Evolutionary conservation across 2,888 invertebrate species (phyloP), one percentile per base, ranked within the genome.

Genomic region (Resseliella maxima): DNA sequence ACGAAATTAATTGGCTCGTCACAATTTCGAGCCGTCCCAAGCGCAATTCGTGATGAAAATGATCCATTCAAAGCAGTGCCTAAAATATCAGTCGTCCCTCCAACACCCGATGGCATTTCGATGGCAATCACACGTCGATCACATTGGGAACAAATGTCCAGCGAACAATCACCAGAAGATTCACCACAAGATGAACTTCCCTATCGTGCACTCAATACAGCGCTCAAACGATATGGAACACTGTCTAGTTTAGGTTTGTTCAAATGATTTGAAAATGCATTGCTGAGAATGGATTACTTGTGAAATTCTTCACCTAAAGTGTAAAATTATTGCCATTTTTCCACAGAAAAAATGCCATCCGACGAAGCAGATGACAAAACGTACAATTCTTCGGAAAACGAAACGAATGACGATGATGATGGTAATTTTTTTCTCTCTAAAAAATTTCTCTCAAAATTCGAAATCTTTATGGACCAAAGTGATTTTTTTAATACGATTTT

Each of bases 41-140:
- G 92, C 89, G 89, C 93, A 88, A 89, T 93, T 88, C 91, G 93
- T 91, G 87, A 92, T 1, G 41, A 83, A 83, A n/a, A n/a, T 88
- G 90, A 92, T 88, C 91, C 90, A 27, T 90, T 91, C 88, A 89
- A 89, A 45, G 87, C 89, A 87, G 90, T 95, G 88, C 95, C 95
- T 87, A 94, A 94, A 89, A 95, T 95, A 89, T 93, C 95, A 85
- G 94, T 95, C 87, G 93, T 95, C 87, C 95, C 95, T 87, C 95
- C 95, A 36, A 95, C 95, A 0, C 95, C 95, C 2, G 95, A 95
- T 88, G 91, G 90, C 3, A 72, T 12, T 15, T 3, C 72, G 31
- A 31, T 10, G 31, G 15, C 35, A 31, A 72, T 21, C 2, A n/a
- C 31, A 31, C 38, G 38, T 10, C 24, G 24, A 21, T 10, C 36